Percentiles rank a stretch among this genome's conserved stretches.
Evolutionary conservation across 2,888 invertebrate genomes (phyloP).

Genomic region (Acanthosepion pharaonis): DNA sequence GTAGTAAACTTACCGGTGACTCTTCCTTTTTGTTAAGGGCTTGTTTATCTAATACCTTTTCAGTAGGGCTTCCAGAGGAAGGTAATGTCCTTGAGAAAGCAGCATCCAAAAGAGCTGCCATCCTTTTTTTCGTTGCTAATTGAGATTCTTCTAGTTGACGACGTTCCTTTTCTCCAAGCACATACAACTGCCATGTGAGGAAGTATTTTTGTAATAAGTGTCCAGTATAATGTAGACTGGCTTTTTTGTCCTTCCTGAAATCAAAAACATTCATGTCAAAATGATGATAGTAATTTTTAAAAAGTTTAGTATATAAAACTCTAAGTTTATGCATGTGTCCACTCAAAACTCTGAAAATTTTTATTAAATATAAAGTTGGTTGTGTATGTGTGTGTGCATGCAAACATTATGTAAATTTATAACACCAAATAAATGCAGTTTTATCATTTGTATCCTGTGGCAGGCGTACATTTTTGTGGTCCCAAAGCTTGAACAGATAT

Average conservation of each 20-base stretch:
- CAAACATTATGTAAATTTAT: too few relatives aligned
- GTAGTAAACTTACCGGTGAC: too few relatives aligned
- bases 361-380: too few relatives aligned
- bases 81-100: conserved; percentile 67
- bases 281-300: too few relatives aligned
- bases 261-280: not conserved
- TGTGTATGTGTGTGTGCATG: too few relatives aligned
- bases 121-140: conserved; percentile 67
- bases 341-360: too few relatives aligned
- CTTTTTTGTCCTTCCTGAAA: conserved; percentile 65
- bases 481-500: too few relatives aligned
- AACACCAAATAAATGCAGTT: too few relatives aligned
- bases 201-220: conserved; percentile 63
- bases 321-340: too few relatives aligned
- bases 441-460: too few relatives aligned
- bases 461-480: too few relatives aligned
- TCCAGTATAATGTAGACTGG: conserved; percentile 61
- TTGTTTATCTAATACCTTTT: not conserved
- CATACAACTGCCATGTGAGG: conserved; percentile 65
- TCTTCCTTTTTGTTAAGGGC: not conserved
- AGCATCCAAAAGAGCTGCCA: conserved; percentile 70
- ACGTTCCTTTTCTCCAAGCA: conserved; percentile 61
- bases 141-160: conserved; percentile 63
- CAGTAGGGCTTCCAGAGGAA: not conserved
- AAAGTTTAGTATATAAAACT: too few relatives aligned